A percentile compares a stretch with the other conserved stretches of the same genome.
Evolutionary conservation across 2,797 vertebrate genomes (phyloP).

Genomic region (Falco berigora): DNA sequence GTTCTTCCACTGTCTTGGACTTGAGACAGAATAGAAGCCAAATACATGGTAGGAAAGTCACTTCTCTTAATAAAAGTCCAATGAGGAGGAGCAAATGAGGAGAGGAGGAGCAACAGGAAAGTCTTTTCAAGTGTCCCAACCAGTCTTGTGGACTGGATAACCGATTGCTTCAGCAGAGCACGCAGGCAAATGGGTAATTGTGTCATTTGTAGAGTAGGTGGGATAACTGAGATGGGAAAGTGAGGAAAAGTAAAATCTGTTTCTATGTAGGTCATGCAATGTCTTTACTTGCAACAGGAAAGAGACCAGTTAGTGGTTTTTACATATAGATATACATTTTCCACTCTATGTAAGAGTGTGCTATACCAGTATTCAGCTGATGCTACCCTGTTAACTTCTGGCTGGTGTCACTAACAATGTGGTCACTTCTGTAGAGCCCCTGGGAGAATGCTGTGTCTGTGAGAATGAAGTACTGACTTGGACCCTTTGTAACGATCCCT

Average conservation of each 20-base stretch:
- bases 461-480: not conserved
- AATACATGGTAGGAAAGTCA: not conserved
- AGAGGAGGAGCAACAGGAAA: not conserved
- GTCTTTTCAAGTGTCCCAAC: not conserved
- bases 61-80: not conserved
- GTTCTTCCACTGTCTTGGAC: not conserved
- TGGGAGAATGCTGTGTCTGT: not conserved
- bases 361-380: not conserved
- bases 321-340: not conserved
- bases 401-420: not conserved
- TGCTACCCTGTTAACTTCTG: not conserved
- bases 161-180: not conserved
- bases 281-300: not conserved
- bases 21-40: not conserved
- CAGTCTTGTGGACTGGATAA: not conserved
- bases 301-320: not conserved
- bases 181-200: not conserved
- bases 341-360: not conserved
- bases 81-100: not conserved
- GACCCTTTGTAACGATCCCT: not conserved
- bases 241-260: not conserved
- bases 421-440: not conserved
- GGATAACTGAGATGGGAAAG: not conserved
- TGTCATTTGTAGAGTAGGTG: not conserved
- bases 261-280: not conserved